Conservation (phyloP, 2,888 invertebrate species). For the Apocheima hispidaria region DNA sequence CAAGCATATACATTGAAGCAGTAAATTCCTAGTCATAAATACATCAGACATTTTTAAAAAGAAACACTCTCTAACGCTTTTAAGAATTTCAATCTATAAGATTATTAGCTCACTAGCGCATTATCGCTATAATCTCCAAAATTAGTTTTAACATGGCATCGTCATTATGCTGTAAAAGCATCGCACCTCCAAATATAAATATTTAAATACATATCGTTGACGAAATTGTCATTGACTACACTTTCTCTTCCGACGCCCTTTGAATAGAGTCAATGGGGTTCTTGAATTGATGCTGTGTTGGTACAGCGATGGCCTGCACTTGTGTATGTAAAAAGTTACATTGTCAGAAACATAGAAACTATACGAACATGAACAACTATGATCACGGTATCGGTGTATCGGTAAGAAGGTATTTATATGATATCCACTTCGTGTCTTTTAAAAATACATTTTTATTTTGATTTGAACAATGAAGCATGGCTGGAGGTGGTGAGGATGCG, state of each 20-base stretch:
- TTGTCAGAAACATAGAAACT: constrained; percentile 18
- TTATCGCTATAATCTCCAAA: constrained; percentile 39
- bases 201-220: constrained; percentile 59
- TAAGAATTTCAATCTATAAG: constrained; percentile 13
- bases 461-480: background rate
- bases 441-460: constrained; percentile 7
- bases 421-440: constrained; percentile 20
- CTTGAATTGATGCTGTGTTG: constrained; percentile 51
- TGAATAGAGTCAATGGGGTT: constrained; percentile 55
- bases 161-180: constrained; percentile 46
- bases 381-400: background rate
- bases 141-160: constrained; percentile 41
- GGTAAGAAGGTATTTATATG: constrained; percentile 7
- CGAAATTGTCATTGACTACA: constrained; percentile 60
- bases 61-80: constrained; percentile 5
- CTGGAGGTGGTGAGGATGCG: too few species aligned
- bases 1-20: background rate
- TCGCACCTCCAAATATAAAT: constrained; percentile 52
- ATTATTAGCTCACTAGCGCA: constrained; percentile 38
- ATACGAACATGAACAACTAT: background rate
- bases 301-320: constrained; percentile 23
- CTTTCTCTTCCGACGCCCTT: constrained; percentile 63
- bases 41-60: background rate
- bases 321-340: constrained; percentile 33
- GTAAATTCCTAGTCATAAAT: constrained; percentile 2